Percentiles rank a stretch among this genome's conserved stretches.
Evolutionary conservation across 2,797 vertebrate species (phyloP).

Genomic region (Dallia pectoralis): DNA sequence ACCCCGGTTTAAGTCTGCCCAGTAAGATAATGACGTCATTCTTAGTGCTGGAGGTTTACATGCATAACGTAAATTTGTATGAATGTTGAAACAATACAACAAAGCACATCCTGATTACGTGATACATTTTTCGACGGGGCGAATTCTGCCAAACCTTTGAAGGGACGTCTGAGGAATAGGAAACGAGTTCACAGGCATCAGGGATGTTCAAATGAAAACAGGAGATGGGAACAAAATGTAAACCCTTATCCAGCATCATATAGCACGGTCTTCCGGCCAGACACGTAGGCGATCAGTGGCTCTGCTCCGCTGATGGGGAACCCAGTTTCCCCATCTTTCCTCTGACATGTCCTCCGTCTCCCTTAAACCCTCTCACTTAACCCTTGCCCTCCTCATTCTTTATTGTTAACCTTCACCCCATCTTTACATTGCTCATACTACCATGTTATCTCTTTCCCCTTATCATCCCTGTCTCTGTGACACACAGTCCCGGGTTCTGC

Average conservation of each 20-base stretch:
- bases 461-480: constrained; percentile 22
- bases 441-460: too few relatives aligned
- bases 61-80: neutral
- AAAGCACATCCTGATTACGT: neutral
- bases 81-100: neutral
- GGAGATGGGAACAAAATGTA: neutral
- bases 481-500: constrained; percentile 61
- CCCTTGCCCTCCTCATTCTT: constrained; percentile 15
- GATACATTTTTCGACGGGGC: neutral
- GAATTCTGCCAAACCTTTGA: neutral
- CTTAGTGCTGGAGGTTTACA: neutral
- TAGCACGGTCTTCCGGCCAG: neutral
- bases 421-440: neutral
- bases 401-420: neutral
- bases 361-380: constrained; percentile 29
- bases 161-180: neutral
- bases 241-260: neutral
- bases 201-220: neutral
- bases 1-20: neutral
- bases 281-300: neutral
- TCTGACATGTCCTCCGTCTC: neutral
- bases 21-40: neutral
- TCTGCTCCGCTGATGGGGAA: constrained; percentile 21
- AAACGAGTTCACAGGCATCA: neutral
- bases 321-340: constrained; percentile 22